A percentile compares a stretch with the other conserved stretches of the same genome.
Conservation (phyloP, 2,888 invertebrate genomes). For the Sinopyrophorus schimmeli region DNA sequence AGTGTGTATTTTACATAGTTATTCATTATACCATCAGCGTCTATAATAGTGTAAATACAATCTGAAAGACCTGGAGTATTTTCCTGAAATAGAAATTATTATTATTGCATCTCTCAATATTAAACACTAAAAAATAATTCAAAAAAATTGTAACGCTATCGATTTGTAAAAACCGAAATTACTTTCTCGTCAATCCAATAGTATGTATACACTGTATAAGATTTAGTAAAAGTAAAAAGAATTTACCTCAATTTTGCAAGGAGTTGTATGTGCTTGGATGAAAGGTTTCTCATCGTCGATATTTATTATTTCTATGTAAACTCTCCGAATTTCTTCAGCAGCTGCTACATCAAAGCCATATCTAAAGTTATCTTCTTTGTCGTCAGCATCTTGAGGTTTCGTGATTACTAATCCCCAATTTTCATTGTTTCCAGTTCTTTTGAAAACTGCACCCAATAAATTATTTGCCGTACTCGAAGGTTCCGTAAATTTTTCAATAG, state of each 20-base stretch:
- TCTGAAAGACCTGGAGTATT: slow-evolving; percentile 7
- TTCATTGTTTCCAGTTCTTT: not conserved
- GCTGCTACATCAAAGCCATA: slow-evolving; percentile 8
- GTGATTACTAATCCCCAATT: slow-evolving; percentile 13
- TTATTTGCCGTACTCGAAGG: slow-evolving; percentile 3
- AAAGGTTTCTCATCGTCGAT: slow-evolving; percentile 15
- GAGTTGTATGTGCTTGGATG: not conserved
- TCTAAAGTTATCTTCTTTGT: not conserved
- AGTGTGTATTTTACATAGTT: not conserved
- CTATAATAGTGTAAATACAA: slow-evolving; percentile 6
- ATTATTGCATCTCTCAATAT: no score
- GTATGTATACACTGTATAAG: no score
- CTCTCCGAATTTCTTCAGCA: not conserved
- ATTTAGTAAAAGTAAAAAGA: slow-evolving; percentile 1
- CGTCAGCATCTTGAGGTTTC: slow-evolving; percentile 13
- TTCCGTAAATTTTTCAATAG: not conserved
- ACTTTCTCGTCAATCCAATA: no score
- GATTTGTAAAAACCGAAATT: no score
- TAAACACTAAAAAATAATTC: no score
- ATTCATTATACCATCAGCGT: slow-evolving; percentile 16
- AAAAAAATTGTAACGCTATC: no score
- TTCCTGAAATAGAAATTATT: slow-evolving; percentile 21
- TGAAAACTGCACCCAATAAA: slow-evolving; percentile 4
- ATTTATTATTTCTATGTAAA: slow-evolving; percentile 11
- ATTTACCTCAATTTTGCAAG: slow-evolving; percentile 19